A percentile compares a stretch with the other conserved stretches of the same genome.
phyloP scores from a whole-genome alignment of 2,797 vertebrate species.

The Trichosurus vulpecula region DNA sequence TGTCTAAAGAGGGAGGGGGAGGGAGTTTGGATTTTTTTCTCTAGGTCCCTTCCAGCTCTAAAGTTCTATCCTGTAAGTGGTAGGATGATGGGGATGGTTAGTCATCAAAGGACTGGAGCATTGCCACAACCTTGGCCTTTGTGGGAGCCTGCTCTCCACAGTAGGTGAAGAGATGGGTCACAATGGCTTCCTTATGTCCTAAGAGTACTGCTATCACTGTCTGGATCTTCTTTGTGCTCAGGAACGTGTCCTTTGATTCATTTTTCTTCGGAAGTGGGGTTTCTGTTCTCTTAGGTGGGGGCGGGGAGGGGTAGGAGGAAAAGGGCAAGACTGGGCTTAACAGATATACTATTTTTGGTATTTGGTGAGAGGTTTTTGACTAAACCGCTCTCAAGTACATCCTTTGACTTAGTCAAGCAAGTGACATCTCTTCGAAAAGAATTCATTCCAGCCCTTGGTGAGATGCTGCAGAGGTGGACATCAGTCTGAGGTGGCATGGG shows the following conservation, averaged over 20 bases:
- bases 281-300: neutral
- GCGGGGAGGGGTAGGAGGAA: too few relatives aligned
- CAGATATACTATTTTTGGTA: neutral
- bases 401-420: constrained; percentile 8
- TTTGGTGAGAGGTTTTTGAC: neutral
- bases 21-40: neutral
- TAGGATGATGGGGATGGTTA: neutral
- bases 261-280: neutral
- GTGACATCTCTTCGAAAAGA: neutral
- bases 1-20: neutral
- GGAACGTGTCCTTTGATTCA: too few relatives aligned
- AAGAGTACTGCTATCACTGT: neutral
- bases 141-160: neutral
- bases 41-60: neutral
- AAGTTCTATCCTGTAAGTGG: neutral
- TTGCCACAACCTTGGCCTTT: neutral
- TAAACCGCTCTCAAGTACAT: neutral
- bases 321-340: neutral
- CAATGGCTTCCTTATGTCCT: neutral
- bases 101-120: too few relatives aligned
- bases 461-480: neutral
- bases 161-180: neutral
- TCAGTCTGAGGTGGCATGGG: neutral
- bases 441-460: neutral
- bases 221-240: neutral